Base-by-base conservation (phyloP, 2,113 vertebrate genomes). In the Junco hyemalis region DNA sequence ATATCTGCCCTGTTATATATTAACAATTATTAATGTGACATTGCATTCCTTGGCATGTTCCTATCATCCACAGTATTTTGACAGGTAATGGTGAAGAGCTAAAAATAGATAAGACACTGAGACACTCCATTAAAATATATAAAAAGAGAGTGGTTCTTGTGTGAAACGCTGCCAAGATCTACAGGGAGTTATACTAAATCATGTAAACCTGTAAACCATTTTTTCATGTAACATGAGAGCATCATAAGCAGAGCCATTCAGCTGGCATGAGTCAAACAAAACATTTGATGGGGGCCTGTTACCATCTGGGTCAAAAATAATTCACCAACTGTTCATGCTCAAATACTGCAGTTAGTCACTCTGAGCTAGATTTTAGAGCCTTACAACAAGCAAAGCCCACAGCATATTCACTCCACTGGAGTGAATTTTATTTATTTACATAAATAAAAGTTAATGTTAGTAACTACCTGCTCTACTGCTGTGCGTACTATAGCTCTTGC, bases 291-390 rank as follows among this genome's bases (percentile, higher is more conserved):
- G 44, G 13, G 26, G 63, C 23, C 42, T 86, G 29, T 73, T 88
- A 86, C 59, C 35, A 81, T 66, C 76, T 88, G 86, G 76, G 71
- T 93, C 76, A 96, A 88, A 96, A 96, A 90, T 83, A 92, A 88
- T 71, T 92, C 64, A 74, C 48, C 88, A 92, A 45, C 35, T 81
- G 68, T 81, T 94, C 79, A 44, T 66, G 53, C 35, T 90, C 47
- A 88, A 78, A 70, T 78, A 42, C 47, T 19, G 3, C 3, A 1
- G 28, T 59, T 95, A 90, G 72, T 92, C 54, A 60, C 42, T 61
- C 48, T 60, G 61, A 76, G 38, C 6, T 48, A 79, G 44, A 53
- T 71, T 51, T 71, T 8, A 90, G 44, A 90, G 28, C 56, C 57
- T 81, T 79, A 36, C 26, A 79, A 48, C 31, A 44, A 25, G 25